These are phyloP conservation scores for Erpobdella octoculata DNA, from an alignment of 2,888 invertebrate species.

Conservation along the genomic window DNA sequence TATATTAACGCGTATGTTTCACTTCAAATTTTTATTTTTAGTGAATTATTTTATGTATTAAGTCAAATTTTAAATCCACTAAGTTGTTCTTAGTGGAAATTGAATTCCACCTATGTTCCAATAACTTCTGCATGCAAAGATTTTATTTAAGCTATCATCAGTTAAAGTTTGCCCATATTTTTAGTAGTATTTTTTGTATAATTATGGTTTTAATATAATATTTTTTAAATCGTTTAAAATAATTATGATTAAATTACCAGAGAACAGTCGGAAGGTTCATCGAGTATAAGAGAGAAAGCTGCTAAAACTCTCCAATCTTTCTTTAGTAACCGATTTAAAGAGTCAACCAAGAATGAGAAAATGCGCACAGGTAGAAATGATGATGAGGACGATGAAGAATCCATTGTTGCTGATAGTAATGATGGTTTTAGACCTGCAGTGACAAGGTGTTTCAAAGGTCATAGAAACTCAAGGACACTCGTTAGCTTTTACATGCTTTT, in stretches of 20 bases:
- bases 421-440: constrained; percentile 49
- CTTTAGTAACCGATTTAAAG: neutral
- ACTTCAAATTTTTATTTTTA: too few relatives aligned
- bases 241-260: neutral
- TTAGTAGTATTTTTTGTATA: neutral
- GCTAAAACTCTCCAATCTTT: neutral
- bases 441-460: constrained; percentile 67
- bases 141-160: neutral
- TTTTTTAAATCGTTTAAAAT: neutral
- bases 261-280: neutral
- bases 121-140: too few relatives aligned
- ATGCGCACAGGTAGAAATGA: neutral
- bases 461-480: constrained; percentile 65
- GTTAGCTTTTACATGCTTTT: constrained; percentile 41
- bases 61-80: neutral
- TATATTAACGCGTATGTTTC: too few relatives aligned
- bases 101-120: too few relatives aligned
- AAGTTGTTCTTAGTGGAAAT: too few relatives aligned
- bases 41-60: neutral
- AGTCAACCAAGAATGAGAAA: neutral
- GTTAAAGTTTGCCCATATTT: neutral
- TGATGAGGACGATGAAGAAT: constrained; percentile 4
- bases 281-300: neutral
- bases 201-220: neutral
- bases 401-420: neutral